Base-by-base conservation (phyloP, 2,797 vertebrate species). In the Aselliscus stoliczkanus region DNA sequence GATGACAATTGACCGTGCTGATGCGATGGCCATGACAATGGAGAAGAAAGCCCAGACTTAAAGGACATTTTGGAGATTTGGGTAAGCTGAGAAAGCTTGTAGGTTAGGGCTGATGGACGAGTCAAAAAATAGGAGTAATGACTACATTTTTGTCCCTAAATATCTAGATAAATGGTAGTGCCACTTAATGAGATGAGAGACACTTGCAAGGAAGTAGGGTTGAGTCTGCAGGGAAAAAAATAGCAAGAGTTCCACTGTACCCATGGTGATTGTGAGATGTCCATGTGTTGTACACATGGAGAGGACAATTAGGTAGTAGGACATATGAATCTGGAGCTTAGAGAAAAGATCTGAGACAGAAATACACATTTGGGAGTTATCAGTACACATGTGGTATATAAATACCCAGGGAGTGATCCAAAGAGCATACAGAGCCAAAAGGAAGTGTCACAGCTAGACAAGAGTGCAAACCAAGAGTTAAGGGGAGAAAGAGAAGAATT, bases 311-410 rank as follows among this genome's bases (percentile, higher is more conserved):
- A 23, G 56, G 6, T 23, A 11, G 5, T 1, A 27, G 54, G 20
- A n/a, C n/a, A 23, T 50, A 73, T 9, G 13, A 39, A 18, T 42
- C 31, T 70, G 25, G 34, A 67, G 69, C 8, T 65, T 54, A 18
- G 47, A 69, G 44, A 50, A 87, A 84, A 93, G 31, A n/a, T 27
- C 87, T 81, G 56, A 47, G 11, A 75, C 21, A 67, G 17, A 81
- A 83, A 84, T 11, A 52, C 1, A 44, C 47, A 18, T 14, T 31
- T 25, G 29, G 21, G 25, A 65, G 7, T 39, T 80, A n/a, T 39
- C 25, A 58, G n/a, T 34, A 69, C 4, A 23, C 25, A 4, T 7
- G 25, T 25, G 17, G 1, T 7, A 18, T 42, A n/a, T 42, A 85
- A 39, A 82, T 20, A 17, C 52, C 73, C 58, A 85, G 44, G 27